phyloP scores from a whole-genome alignment of 2,888 invertebrate species.

The Cephus pulcher region DNA sequence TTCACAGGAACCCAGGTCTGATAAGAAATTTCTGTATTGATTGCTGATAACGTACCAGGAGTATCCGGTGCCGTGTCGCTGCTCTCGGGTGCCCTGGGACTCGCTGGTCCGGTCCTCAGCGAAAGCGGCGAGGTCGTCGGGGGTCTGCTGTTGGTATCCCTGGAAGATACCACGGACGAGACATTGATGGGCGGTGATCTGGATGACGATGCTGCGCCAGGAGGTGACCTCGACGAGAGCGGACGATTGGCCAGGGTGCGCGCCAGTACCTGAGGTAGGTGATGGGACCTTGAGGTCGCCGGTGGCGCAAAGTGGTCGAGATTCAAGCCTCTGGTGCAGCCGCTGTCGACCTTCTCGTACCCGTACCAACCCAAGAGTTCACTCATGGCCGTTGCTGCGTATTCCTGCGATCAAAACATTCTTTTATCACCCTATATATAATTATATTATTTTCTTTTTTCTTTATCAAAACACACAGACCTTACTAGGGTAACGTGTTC shows the following conservation, averaged over 20 bases:
- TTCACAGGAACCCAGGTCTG: not conserved
- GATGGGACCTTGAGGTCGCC: conserved; percentile 37
- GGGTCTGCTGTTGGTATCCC: conserved; percentile 32
- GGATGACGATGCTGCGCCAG: conserved; percentile 60
- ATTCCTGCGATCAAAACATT: conserved; percentile 75
- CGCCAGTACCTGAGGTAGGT: conserved; percentile 27
- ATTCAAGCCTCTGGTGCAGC: conserved; percentile 71
- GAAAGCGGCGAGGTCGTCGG: conserved; percentile 40
- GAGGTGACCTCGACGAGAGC: conserved; percentile 50
- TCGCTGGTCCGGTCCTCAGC: conserved; percentile 42
- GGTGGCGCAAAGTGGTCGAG: conserved; percentile 62
- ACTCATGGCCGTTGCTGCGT: conserved; percentile 93
- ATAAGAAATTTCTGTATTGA: not conserved
- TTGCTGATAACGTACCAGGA: conserved; percentile 39
- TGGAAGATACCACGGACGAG: conserved; percentile 31
- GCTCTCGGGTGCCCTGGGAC: conserved; percentile 45
- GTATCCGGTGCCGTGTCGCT: conserved; percentile 49
- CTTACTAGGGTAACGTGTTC: not conserved
- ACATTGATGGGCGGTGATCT: conserved; percentile 38
- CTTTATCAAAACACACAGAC: not conserved
- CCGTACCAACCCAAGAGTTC: conserved; percentile 94
- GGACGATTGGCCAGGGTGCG: conserved; percentile 63
- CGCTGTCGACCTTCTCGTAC: conserved; percentile 79
- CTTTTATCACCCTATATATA: not conserved
- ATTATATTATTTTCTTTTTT: not conserved